Evolutionary conservation across 2,113 vertebrate species (phyloP).

Genomic region (Pyrgilauda ruficollis): DNA sequence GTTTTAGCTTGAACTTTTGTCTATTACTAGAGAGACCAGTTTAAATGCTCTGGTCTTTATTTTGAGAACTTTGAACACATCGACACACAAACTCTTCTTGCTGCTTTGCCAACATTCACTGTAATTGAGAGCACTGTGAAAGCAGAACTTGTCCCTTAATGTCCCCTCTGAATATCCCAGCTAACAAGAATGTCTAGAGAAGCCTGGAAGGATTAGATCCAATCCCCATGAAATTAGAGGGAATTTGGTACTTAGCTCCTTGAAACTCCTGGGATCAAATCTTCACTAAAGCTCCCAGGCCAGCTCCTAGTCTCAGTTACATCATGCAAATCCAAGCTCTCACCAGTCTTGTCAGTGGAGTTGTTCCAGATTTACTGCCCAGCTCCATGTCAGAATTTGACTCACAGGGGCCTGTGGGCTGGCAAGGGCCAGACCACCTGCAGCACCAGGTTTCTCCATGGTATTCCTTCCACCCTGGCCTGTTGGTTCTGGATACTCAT

Average conservation of each 20-base stretch:
- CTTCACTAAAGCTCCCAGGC: background rate
- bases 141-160: background rate
- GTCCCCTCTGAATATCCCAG: background rate
- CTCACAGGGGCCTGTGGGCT: background rate
- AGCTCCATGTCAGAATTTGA: background rate
- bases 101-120: background rate
- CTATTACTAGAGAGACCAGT: background rate
- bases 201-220: background rate
- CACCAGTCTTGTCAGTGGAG: background rate
- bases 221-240: conserved; percentile 21
- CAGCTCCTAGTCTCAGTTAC: conserved; percentile 39
- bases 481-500: accelerated
- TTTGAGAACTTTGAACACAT: background rate
- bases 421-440: background rate
- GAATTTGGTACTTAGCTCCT: conserved; percentile 24
- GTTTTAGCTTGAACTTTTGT: background rate
- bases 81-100: background rate
- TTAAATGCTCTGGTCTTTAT: background rate
- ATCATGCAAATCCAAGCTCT: conserved; percentile 31
- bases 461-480: background rate
- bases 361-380: background rate
- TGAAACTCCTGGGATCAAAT: background rate
- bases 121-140: background rate
- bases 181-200: background rate
- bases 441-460: background rate